These are phyloP conservation scores for Agraylea sexmaculata DNA, from an alignment of 1,140 invertebrate genomes.

Conservation along the genomic window DNA sequence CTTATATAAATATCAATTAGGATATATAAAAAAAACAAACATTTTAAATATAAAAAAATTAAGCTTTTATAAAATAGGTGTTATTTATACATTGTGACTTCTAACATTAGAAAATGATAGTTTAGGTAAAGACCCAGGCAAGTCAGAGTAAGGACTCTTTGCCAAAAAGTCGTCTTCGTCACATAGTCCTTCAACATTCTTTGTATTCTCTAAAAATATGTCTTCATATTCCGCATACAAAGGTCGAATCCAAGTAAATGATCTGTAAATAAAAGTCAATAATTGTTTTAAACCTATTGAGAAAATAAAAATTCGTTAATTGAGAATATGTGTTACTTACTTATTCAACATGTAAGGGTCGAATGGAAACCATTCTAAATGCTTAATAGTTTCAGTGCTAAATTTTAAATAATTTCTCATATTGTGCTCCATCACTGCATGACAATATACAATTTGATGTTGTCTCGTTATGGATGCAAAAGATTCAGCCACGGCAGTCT, in stretches of 20 bases:
- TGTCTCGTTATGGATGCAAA: constrained; percentile 75
- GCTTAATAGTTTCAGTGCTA: constrained; percentile 21
- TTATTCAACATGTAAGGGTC: constrained; percentile 34
- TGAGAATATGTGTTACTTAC: constrained; percentile 24
- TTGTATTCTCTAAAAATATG: constrained; percentile 8
- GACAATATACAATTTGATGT: constrained; percentile 88
- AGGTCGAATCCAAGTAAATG: constrained; percentile 18
- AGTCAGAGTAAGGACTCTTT: constrained; percentile 13
- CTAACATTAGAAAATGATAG: constrained; percentile 15
- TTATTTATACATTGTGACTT: constrained; percentile 5
- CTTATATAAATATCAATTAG: constrained; percentile 1
- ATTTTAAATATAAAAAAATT: constrained; percentile 14
- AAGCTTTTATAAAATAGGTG: not conserved
- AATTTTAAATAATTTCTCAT: constrained; percentile 50
- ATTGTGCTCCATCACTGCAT: constrained; percentile 81
- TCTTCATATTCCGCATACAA: constrained; percentile 20
- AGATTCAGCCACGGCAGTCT: constrained; percentile 61
- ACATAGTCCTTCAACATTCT: constrained; percentile 11
- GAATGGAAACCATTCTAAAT: constrained; percentile 39
- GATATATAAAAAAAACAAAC: constrained; percentile 14
- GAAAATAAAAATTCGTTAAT: constrained; percentile 2
- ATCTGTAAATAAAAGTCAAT: constrained; percentile 12
- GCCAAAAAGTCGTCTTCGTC: constrained; percentile 21
- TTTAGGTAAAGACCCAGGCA: constrained; percentile 9
- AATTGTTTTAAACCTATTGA: not conserved